Evolutionary conservation across 2,888 invertebrate genomes (phyloP), one percentile per base, ranked within the genome.

Genomic region (Drosophila emarginata): DNA sequence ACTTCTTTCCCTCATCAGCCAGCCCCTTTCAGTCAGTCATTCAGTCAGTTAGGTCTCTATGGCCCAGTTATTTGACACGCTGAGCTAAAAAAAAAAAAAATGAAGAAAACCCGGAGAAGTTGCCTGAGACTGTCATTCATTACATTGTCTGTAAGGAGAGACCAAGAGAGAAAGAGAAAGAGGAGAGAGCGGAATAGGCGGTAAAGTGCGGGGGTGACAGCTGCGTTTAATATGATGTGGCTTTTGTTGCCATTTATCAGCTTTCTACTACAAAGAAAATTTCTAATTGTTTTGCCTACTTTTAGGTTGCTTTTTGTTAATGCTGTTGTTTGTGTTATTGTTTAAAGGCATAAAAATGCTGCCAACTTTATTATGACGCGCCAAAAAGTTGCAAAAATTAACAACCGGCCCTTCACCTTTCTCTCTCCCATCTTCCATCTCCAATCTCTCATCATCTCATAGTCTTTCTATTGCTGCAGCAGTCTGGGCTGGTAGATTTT

Each of bases 31-130:
- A 32, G 32, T 32, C 32, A 32, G 32, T 32, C 32, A 32, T 7
- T 45, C 45, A 45, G 45, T 45, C 45, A 45, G 45, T 12, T 37
- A 39, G 15, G 36, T 61, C 52, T 53, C 61, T 79, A 37, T 54
- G 82, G 62, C 74, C 82, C 66, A 82, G 62, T 81, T 82, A 87
- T 84, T 84, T 88, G 87, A 87, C 87, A 82, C 85, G 89, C 85
- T 82, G 63, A 65, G 56, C 58, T 64, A 57, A 64, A 74, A 54
- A 53, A 57, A 64, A 64, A 45, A 67, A 61, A 28, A 54, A 54
- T 74, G 75, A 54, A 51, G 51, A 32, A 56, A 58, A 56, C 14
- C 69, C 36, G 63, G 32, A 39, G 62, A 80, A 67, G 74, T 53
- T 75, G 66, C 54, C 72, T 68, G 76, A 75, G 76, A 59, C 57